Percentiles rank a stretch among this genome's conserved stretches.
These are phyloP conservation scores for Scolopax bukidnonensis DNA, from an alignment of 2,797 vertebrate genomes.

Conservation along the genomic window DNA sequence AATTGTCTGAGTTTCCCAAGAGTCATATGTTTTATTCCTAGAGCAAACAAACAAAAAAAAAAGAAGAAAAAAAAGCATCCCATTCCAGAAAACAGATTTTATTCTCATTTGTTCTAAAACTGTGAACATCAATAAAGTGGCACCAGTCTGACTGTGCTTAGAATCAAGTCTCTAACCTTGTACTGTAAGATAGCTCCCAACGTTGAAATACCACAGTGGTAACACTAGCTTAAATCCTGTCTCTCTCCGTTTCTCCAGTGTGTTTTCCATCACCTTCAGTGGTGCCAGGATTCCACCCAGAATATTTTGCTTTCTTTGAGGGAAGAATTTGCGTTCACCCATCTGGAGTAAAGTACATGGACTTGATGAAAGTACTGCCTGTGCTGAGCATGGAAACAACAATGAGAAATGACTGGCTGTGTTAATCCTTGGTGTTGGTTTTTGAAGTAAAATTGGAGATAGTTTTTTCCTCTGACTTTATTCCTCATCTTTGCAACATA, in stretches of 20 bases:
- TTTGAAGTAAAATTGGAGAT: conserved; percentile 3
- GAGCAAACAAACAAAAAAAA: not conserved
- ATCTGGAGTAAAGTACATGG: not conserved
- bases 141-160: not conserved
- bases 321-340: not conserved
- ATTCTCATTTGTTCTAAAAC: conserved; percentile 14
- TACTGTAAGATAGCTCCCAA: not conserved
- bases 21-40: not conserved
- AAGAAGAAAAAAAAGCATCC: not conserved
- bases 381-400: not conserved
- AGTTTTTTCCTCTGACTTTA: not conserved
- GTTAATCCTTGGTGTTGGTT: not conserved
- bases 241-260: not conserved
- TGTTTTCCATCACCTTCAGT: conserved; percentile 3
- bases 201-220: not conserved
- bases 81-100: conserved; percentile 26
- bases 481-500: not conserved
- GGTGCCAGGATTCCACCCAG: not conserved
- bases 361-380: not conserved
- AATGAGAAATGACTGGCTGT: not conserved
- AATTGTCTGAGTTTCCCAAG: not conserved
- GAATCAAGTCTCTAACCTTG: conserved; percentile 24
- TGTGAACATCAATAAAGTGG: conserved; percentile 22
- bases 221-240: not conserved
- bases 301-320: conserved; percentile 20